These are phyloP conservation scores for Bos javanicus DNA, from an alignment of 2,113 vertebrate genomes.

Conservation along the genomic window DNA sequence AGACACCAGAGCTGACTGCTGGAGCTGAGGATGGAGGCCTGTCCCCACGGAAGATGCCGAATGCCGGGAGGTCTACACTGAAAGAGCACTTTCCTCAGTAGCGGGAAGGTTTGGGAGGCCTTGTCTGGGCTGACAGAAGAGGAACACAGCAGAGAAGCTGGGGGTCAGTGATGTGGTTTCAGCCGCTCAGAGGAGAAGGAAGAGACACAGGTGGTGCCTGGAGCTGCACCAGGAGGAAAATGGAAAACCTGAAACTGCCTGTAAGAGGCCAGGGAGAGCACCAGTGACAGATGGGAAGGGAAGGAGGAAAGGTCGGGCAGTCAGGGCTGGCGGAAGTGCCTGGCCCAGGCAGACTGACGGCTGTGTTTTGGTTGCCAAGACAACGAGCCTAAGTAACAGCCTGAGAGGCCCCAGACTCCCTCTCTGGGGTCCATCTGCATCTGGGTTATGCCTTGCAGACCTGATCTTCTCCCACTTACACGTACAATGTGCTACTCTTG, in stretches of 20 bases:
- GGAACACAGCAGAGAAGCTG: background rate
- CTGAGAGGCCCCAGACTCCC: background rate
- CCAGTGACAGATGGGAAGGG: background rate
- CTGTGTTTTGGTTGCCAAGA: constrained; percentile 54
- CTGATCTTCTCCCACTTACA: constrained; percentile 40
- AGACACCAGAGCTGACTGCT: background rate
- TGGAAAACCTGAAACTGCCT: background rate
- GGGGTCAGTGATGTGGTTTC: background rate
- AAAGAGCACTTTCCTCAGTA: background rate
- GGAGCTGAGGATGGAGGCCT: background rate
- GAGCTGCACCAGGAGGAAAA: background rate
- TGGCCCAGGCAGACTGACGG: background rate
- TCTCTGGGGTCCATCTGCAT: constrained; percentile 31
- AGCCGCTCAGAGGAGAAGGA: background rate
- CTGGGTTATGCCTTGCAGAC: background rate
- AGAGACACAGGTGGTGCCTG: background rate
- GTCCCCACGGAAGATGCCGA: background rate
- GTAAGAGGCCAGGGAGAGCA: background rate
- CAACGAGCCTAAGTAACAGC: constrained; percentile 37
- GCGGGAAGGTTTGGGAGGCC: background rate
- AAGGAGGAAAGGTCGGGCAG: constrained; percentile 29
- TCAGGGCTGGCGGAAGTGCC: constrained; percentile 21
- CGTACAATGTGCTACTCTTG: background rate
- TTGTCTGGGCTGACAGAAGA: background rate
- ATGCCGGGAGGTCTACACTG: background rate